These are phyloP conservation scores for Eustalomyia histrio DNA, from an alignment of 2,888 invertebrate genomes.

Conservation along the genomic window DNA sequence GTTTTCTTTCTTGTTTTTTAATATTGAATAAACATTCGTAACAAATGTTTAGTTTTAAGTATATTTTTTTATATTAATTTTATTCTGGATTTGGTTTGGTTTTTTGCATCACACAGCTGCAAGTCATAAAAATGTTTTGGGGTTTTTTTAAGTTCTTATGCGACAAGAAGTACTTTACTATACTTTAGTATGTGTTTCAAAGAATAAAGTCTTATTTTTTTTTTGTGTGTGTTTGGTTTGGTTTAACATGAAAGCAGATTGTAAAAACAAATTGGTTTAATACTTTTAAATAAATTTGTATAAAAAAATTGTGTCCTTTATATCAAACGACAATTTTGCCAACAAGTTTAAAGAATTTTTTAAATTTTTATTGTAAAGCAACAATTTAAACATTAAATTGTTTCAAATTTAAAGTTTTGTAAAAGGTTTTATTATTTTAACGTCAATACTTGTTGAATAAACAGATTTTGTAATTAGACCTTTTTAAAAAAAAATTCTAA, in stretches of 20 bases:
- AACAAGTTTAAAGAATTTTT: neutral
- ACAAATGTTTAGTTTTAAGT: conserved; percentile 1
- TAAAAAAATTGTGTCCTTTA: neutral
- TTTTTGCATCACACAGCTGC: conserved; percentile 26
- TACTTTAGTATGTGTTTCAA: neutral
- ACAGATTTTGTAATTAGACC: too few species aligned
- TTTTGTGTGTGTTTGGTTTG: neutral
- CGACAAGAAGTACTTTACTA: neutral
- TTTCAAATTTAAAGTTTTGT: too few species aligned
- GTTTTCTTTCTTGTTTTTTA: neutral
- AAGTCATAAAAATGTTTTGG: conserved; percentile 37
- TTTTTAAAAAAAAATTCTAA: too few species aligned
- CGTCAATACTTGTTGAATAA: too few species aligned
- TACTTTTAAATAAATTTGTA: neutral
- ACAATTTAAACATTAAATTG: too few species aligned
- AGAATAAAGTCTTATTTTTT: neutral
- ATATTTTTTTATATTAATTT: neutral
- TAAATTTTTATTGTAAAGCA: neutral
- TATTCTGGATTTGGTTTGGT: neutral
- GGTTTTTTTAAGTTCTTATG: neutral
- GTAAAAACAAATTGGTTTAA: neutral
- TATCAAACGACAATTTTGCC: neutral
- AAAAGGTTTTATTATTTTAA: too few species aligned
- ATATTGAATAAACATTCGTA: neutral
- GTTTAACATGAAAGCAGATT: neutral